Evolutionary conservation across 2,888 invertebrate genomes (phyloP).

Genomic region (Pandemis heparana): DNA sequence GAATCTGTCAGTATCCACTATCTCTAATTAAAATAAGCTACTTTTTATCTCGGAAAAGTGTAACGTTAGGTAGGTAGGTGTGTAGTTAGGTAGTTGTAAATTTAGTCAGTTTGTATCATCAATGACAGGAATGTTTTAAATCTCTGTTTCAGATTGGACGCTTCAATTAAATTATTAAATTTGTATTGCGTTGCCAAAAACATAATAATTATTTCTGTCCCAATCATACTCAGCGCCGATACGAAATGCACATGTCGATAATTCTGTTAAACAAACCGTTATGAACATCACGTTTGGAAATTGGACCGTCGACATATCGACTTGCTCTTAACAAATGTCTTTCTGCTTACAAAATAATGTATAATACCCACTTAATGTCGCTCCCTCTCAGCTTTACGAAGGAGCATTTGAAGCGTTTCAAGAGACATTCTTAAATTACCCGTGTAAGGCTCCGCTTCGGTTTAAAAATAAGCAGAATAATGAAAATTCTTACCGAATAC

Average conservation of each 20-base stretch:
- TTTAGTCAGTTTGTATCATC: too few relatives aligned
- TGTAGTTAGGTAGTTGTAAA: too few relatives aligned
- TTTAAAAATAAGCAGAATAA: slow-evolving; percentile 52
- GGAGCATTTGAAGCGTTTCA: slow-evolving; percentile 60
- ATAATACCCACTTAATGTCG: slow-evolving; percentile 67
- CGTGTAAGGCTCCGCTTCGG: slow-evolving; percentile 57
- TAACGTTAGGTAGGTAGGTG: too few relatives aligned
- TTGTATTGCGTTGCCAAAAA: too few relatives aligned
- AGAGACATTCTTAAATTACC: slow-evolving; percentile 64
- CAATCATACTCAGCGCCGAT: not conserved
- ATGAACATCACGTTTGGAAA: slow-evolving; percentile 1
- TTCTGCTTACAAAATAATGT: slow-evolving; percentile 64
- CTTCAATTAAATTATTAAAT: too few relatives aligned
- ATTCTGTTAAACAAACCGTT: not conserved
- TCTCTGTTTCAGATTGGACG: too few relatives aligned
- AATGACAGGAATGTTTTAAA: too few relatives aligned
- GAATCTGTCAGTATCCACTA: too few relatives aligned
- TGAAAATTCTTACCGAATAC: slow-evolving; percentile 60
- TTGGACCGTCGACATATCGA: slow-evolving; percentile 41
- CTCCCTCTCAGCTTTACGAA: slow-evolving; percentile 61
- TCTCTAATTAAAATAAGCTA: too few relatives aligned
- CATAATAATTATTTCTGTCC: too few relatives aligned
- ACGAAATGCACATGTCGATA: not conserved
- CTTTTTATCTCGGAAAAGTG: too few relatives aligned
- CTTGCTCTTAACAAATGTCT: slow-evolving; percentile 65